Conservation (phyloP, 1,140 invertebrate genomes). For the Cyrtorhinus lividipennis region DNA sequence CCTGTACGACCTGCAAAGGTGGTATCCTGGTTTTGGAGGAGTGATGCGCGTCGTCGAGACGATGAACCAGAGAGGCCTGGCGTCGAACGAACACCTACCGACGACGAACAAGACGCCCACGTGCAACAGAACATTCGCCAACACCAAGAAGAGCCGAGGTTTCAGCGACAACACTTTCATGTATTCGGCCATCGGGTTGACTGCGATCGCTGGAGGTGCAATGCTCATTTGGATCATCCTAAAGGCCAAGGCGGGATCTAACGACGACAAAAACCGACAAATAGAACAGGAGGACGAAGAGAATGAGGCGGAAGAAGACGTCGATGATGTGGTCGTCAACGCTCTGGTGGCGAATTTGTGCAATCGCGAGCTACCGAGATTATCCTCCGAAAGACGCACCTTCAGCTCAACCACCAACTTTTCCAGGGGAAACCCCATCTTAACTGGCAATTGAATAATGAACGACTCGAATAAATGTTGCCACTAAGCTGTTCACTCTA, state of each 20-base stretch:
- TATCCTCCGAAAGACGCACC: background rate
- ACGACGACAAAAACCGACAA: too few relatives aligned
- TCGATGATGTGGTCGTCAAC: background rate
- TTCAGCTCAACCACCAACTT: background rate
- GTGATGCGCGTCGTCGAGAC: slow-evolving; percentile 24
- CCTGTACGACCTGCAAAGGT: slow-evolving; percentile 20
- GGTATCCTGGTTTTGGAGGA: slow-evolving; percentile 24
- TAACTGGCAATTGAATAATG: too few relatives aligned
- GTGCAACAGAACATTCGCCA: background rate
- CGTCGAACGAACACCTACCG: background rate
- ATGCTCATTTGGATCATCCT: background rate
- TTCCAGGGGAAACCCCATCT: too few relatives aligned
- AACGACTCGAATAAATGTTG: too few relatives aligned
- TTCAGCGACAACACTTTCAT: background rate
- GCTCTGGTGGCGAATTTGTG: background rate
- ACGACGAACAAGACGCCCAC: background rate
- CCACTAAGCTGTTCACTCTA: too few relatives aligned
- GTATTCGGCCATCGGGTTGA: background rate
- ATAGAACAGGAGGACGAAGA: too few relatives aligned
- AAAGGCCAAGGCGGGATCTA: too few relatives aligned
- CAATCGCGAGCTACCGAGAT: background rate
- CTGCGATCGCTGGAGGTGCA: background rate
- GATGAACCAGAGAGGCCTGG: slow-evolving; percentile 20
- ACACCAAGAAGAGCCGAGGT: background rate
- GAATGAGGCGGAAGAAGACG: background rate